These are phyloP conservation scores for Camponotus fellah DNA, from an alignment of 2,888 invertebrate genomes.

Conservation along the genomic window DNA sequence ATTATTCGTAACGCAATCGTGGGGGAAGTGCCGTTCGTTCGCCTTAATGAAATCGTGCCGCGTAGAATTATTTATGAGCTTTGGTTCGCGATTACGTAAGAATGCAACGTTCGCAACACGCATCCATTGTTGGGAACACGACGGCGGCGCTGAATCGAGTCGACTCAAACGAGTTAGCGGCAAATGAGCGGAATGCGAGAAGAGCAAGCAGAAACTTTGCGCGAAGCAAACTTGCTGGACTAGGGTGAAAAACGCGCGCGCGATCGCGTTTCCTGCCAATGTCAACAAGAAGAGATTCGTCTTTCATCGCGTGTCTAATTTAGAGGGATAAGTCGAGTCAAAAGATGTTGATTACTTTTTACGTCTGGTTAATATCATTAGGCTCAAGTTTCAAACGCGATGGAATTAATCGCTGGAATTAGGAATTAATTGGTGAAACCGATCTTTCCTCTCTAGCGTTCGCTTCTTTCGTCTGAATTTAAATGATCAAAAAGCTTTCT, in stretches of 20 bases:
- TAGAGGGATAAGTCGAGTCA: background rate
- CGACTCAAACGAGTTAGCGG: background rate
- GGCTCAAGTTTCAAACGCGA: constrained; percentile 34
- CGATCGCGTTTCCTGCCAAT: constrained; percentile 41
- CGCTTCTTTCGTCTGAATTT: background rate
- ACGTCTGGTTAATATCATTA: constrained; percentile 29
- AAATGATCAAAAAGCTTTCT: no score
- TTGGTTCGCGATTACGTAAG: constrained; percentile 13
- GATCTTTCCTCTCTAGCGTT: background rate
- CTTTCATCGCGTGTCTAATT: background rate
- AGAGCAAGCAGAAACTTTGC: background rate
- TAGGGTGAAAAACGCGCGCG: constrained; percentile 20
- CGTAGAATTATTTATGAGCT: constrained; percentile 22
- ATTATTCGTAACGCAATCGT: constrained; percentile 18
- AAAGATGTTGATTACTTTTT: constrained; percentile 10
- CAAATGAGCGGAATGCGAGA: background rate
- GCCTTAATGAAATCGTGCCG: constrained; percentile 1
- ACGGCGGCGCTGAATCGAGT: background rate
- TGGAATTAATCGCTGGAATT: constrained; percentile 31
- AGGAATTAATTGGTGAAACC: constrained; percentile 37
- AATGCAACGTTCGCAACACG: background rate
- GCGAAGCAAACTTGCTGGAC: background rate
- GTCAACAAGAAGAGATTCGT: constrained; percentile 31
- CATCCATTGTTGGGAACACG: constrained; percentile 13
- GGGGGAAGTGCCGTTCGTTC: background rate